Evolutionary conservation across 2,888 invertebrate species (phyloP).

Genomic region (Phortica magna): DNA sequence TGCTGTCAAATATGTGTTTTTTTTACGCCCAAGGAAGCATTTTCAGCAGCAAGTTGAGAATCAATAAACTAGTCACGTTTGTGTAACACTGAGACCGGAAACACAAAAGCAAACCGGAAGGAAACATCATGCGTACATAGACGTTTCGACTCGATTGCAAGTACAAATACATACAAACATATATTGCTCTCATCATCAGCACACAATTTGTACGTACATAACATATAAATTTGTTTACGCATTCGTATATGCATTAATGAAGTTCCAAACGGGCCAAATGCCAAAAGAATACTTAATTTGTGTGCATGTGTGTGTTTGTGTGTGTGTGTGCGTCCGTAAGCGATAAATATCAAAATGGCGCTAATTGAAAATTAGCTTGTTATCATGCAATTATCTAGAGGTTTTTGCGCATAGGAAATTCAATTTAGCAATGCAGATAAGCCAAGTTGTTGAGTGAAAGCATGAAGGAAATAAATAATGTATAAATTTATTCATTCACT

Average conservation of each 20-base stretch:
- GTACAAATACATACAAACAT: constrained; percentile 1
- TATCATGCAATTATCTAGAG: constrained; percentile 66
- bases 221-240: constrained; percentile 33
- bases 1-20: constrained; percentile 2
- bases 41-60: constrained; percentile 38
- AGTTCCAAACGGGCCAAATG: constrained; percentile 34
- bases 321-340: constrained; percentile 46
- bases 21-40: background rate
- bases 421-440: constrained; percentile 20
- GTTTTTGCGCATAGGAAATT: constrained; percentile 41
- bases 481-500: background rate
- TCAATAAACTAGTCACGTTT: constrained; percentile 69
- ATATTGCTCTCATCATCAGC: constrained; percentile 26
- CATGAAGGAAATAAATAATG: background rate
- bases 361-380: constrained; percentile 72
- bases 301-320: background rate
- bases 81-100: constrained; percentile 51
- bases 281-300: constrained; percentile 68
- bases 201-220: constrained; percentile 20
- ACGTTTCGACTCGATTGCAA: background rate
- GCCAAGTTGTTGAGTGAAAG: background rate
- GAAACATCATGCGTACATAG: constrained; percentile 40
- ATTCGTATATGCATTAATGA: constrained; percentile 47
- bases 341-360: constrained; percentile 64
- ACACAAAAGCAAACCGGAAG: constrained; percentile 55